Evolutionary conservation across 2,797 vertebrate genomes (phyloP).

Genomic region (Astyanax mexicanus): DNA sequence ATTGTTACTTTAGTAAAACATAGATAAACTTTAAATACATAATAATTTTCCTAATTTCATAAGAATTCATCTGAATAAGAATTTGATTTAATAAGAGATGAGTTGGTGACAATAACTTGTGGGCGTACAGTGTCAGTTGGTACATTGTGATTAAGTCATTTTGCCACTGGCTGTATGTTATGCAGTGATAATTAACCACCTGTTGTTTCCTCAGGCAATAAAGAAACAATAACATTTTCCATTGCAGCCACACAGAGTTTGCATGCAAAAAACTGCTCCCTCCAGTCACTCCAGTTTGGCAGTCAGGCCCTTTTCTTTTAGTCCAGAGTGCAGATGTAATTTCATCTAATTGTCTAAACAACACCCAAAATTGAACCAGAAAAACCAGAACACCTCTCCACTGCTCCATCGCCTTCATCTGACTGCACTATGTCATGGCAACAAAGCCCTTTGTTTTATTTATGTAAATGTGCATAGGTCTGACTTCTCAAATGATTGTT

Average conservation of each 20-base stretch:
- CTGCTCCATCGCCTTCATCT: background rate
- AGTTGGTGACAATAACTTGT: background rate
- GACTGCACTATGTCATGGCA: slow-evolving; percentile 8
- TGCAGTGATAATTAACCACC: background rate
- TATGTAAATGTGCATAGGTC: background rate
- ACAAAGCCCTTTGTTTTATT: slow-evolving; percentile 8
- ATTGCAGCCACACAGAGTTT: slow-evolving; percentile 6
- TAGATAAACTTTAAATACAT: too few relatives aligned
- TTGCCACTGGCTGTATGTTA: background rate
- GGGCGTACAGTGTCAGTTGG: background rate
- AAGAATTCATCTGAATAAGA: too few relatives aligned
- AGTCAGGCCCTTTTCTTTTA: slow-evolving; percentile 18
- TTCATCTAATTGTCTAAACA: slow-evolving; percentile 25
- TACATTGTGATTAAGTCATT: background rate
- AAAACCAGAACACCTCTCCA: slow-evolving; percentile 32
- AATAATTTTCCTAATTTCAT: background rate
- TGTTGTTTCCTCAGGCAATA: slow-evolving; percentile 13
- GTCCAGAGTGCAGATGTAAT: background rate
- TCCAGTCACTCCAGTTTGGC: slow-evolving; percentile 35
- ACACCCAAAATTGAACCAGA: slow-evolving; percentile 22
- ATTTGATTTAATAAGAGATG: background rate
- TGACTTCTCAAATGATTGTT: background rate
- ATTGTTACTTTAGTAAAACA: too few relatives aligned
- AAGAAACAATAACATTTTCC: slow-evolving; percentile 20
- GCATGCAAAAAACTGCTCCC: slow-evolving; percentile 15